Base-by-base conservation (phyloP, 2,797 vertebrate genomes). In the Gambusia yucatana region DNA sequence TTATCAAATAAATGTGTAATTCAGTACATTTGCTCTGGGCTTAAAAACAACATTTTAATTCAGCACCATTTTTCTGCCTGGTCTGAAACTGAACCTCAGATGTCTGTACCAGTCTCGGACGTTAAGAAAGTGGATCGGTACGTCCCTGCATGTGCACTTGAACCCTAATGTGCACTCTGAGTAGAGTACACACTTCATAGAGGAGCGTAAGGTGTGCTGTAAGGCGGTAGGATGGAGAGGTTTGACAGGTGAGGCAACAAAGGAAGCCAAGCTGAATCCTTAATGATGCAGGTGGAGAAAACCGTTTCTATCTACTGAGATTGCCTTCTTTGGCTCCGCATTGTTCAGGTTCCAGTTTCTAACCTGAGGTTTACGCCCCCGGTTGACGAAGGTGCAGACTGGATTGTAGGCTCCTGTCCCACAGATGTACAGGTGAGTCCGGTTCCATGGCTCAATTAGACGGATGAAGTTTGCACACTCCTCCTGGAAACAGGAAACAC, bases 331-430 rank as follows among this genome's bases (percentile, higher is more conserved):
- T 3, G 33, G 7, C 63, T 39, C 10, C n/a, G 30, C 30, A 59
- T 61, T 84, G 10, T 14, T 46, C 16, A 39, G 43, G 44, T 14
- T 74, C 69, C 25, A 25, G 10, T 81, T 74, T 33, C 90, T 95
- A 93, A 99, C 98, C 98, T 99, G 97, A 74, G 98, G 96, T 82
- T 97, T 97, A 89, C 97, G 97, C 83, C 98, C 98, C 0, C 98
- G 96, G 94, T 98, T 98, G 90, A 99, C 94, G 1, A 98, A 99
- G 84, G 97, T 96, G 79, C 98, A 99, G 92, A 99, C 94, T 6
- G 98, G 98, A 90, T 99, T 98, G 95, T 99, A 99, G 67, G 98
- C 98, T 1, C 98, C 98, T 0, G 98, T 99, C 78, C 98, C 98
- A 0, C 98, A 99, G 87, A 98, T 92, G 0, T 99, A 99, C 79